Evolutionary conservation across 1,140 invertebrate genomes (phyloP).

Genomic region (Drosophila parabipectinata): DNA sequence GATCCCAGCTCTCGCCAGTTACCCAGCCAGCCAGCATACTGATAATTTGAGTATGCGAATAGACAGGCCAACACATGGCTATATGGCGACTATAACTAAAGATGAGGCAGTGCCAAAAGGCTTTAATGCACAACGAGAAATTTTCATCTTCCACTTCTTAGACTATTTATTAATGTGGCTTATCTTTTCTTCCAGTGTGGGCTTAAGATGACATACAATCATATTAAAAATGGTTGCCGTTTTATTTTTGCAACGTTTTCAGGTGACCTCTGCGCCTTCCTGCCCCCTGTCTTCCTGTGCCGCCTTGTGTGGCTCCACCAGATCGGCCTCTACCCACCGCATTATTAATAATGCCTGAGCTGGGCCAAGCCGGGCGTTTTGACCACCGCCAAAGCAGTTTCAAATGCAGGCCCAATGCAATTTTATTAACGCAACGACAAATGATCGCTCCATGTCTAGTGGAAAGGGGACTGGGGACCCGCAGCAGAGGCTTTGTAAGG

Average conservation of each 20-base stretch:
- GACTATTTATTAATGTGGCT: no score
- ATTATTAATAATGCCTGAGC: slow-evolving; percentile 75
- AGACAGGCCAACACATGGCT: slow-evolving; percentile 53
- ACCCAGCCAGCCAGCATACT: slow-evolving; percentile 52
- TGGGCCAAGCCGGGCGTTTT: slow-evolving; percentile 40
- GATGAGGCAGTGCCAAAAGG: slow-evolving; percentile 32
- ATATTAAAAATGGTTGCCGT: slow-evolving; percentile 82
- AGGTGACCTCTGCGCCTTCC: slow-evolving; percentile 63
- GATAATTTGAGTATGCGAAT: slow-evolving; percentile 82
- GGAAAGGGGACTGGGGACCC: slow-evolving; percentile 6
- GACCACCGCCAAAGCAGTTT: slow-evolving; percentile 74
- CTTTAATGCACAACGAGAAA: slow-evolving; percentile 17
- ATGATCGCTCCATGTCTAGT: slow-evolving; percentile 61
- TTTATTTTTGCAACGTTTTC: slow-evolving; percentile 78
- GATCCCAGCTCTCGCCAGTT: slow-evolving; percentile 25
- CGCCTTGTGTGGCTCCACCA: slow-evolving; percentile 1
- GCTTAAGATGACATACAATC: slow-evolving; percentile 82
- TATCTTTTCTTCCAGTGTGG: slow-evolving; percentile 27
- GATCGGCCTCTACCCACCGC: slow-evolving; percentile 42
- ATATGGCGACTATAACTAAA: slow-evolving; percentile 26
- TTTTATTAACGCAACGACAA: slow-evolving; percentile 83
- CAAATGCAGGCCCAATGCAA: slow-evolving; percentile 82
- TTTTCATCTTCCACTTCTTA: no score
- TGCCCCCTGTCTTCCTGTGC: slow-evolving; percentile 13
- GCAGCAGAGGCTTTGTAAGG: slow-evolving; percentile 26